Conservation (phyloP, 2,797 vertebrate species). For the Pseudochaenichthys georgianus region DNA sequence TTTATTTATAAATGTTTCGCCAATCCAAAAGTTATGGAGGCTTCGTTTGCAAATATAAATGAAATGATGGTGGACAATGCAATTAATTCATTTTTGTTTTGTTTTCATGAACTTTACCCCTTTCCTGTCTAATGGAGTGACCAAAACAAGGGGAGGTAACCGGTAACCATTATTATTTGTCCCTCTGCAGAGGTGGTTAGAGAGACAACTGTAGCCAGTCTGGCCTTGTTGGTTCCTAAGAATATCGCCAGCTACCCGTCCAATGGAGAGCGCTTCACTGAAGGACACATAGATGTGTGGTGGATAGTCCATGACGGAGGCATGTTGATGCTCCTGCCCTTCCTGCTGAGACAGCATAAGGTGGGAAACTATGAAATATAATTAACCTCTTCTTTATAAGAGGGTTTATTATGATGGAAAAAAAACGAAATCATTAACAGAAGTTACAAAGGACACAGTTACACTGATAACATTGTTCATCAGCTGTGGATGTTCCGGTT, state of each 20-base stretch:
- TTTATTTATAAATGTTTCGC: no score
- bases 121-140: neutral
- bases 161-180: neutral
- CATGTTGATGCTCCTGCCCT: constrained; percentile 98
- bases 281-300: constrained; percentile 98
- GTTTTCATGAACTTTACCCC: no score
- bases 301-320: constrained; percentile 98
- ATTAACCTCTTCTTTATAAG: neutral
- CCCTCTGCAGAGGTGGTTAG: constrained; percentile 88
- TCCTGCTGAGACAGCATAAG: constrained; percentile 98
- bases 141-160: neutral
- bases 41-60: no score
- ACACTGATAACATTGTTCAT: neutral
- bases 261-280: constrained; percentile 96
- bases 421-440: neutral
- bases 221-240: constrained; percentile 96
- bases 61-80: neutral
- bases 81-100: neutral
- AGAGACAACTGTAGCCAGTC: constrained; percentile 93
- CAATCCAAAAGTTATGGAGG: no score
- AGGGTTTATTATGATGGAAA: neutral
- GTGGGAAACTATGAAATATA: constrained; percentile 67
- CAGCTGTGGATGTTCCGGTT: constrained; percentile 15
- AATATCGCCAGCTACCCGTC: constrained; percentile 95
- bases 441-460: neutral